These are phyloP conservation scores for Drosophila paramelanica DNA, from an alignment of 2,888 invertebrate species.

Conservation along the genomic window DNA sequence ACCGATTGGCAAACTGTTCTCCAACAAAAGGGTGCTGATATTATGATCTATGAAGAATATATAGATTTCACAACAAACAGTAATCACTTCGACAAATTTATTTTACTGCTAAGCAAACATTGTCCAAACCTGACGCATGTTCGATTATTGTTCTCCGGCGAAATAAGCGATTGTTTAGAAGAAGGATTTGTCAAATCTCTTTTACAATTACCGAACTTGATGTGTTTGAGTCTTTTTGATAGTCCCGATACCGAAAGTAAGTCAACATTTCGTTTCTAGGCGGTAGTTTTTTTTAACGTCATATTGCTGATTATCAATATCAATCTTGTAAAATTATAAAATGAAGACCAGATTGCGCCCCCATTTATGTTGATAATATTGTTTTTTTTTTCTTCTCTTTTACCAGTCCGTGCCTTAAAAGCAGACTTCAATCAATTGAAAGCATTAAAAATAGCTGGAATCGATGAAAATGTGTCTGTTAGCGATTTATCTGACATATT, in stretches of 20 bases:
- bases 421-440: constrained; percentile 10
- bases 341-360: no score
- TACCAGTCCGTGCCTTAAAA: constrained; percentile 17
- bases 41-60: constrained; percentile 33
- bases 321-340: no score
- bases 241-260: constrained; percentile 11
- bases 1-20: constrained; percentile 26
- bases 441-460: constrained; percentile 21
- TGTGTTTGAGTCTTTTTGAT: constrained; percentile 26
- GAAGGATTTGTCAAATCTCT: constrained; percentile 13
- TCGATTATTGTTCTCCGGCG: constrained; percentile 24
- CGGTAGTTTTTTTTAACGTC: constrained; percentile 1
- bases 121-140: constrained; percentile 34
- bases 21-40: constrained; percentile 1
- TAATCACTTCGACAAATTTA: constrained; percentile 17
- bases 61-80: constrained; percentile 25
- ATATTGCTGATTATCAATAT: not conserved
- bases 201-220: constrained; percentile 14
- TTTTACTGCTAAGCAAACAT: constrained; percentile 11
- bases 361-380: not conserved
- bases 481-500: constrained; percentile 8
- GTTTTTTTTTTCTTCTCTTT: not conserved
- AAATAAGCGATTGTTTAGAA: constrained; percentile 16
- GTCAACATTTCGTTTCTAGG: constrained; percentile 1
- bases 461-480: constrained; percentile 13